These are phyloP conservation scores for Serranus cabrilla DNA, from an alignment of 2,797 vertebrate species.

Conservation along the genomic window DNA sequence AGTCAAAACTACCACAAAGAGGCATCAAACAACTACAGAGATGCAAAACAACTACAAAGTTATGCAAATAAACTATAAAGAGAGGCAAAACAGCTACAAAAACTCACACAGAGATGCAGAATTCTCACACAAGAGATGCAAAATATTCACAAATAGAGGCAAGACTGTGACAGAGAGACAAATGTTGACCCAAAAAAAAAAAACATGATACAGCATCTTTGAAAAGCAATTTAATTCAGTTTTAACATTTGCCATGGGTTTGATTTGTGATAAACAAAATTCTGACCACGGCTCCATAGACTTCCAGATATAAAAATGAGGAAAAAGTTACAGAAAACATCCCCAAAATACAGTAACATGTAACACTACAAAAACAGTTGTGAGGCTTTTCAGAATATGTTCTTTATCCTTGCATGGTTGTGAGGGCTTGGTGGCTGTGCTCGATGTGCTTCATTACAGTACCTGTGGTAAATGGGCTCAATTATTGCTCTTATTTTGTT, in stretches of 20 bases:
- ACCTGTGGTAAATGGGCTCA: constrained; percentile 44
- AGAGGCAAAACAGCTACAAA: no score
- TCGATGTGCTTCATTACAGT: constrained; percentile 39
- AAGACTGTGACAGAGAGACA: no score
- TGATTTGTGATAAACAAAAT: constrained; percentile 38
- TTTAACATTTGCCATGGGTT: constrained; percentile 42
- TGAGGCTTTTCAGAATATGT: constrained; percentile 42
- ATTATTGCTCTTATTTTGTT: constrained; percentile 47
- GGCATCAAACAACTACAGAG: no score
- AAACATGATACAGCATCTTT: constrained; percentile 31
- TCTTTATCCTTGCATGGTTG: constrained; percentile 10
- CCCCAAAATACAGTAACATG: constrained; percentile 35
- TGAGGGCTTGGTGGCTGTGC: constrained; percentile 26
- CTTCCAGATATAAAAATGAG: constrained; percentile 7
- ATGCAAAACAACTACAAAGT: no score
- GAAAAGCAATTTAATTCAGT: constrained; percentile 61
- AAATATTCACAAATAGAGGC: no score
- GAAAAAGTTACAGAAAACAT: background rate
- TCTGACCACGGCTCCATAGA: constrained; percentile 35
- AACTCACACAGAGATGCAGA: no score
- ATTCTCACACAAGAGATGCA: no score
- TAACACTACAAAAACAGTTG: constrained; percentile 11
- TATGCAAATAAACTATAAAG: no score
- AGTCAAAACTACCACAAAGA: no score
- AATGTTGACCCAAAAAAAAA: background rate